phyloP scores from a whole-genome alignment of 1,140 invertebrate genomes.

The Chrysopa pallens region DNA sequence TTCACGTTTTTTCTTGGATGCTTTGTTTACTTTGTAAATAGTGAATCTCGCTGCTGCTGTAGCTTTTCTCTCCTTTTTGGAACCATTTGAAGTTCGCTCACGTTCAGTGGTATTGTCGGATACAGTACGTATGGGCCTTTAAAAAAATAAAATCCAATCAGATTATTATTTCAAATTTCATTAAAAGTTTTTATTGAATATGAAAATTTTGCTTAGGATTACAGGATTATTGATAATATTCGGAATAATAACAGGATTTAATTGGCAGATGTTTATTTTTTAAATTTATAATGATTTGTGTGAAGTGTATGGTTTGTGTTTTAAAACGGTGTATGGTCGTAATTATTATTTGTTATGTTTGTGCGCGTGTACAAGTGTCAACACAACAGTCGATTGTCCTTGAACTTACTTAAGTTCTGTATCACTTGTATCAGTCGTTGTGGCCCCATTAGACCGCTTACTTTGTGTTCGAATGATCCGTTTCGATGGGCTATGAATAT shows the following conservation, averaged over 20 bases:
- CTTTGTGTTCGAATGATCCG: neutral
- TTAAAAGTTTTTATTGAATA: too few species aligned
- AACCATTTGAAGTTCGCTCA: slow-evolving; percentile 17
- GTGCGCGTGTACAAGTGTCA: too few species aligned
- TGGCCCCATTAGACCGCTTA: slow-evolving; percentile 13
- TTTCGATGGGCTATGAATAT: slow-evolving; percentile 25
- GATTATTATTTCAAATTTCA: too few species aligned
- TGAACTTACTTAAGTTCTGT: slow-evolving; percentile 19
- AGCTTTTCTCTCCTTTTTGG: slow-evolving; percentile 53
- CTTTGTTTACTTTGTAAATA: slow-evolving; percentile 84
- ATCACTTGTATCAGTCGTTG: slow-evolving; percentile 8
- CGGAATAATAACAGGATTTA: too few species aligned
- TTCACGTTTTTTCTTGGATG: slow-evolving; percentile 85
- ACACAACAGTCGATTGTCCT: slow-evolving; percentile 2
- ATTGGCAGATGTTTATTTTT: too few species aligned
- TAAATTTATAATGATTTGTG: too few species aligned
- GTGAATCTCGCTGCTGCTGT: slow-evolving; percentile 59
- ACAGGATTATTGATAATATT: too few species aligned
- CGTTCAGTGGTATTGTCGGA: neutral
- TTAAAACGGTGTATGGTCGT: too few species aligned
- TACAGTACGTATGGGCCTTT: neutral
- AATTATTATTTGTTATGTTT: too few species aligned
- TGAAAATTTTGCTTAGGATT: too few species aligned
- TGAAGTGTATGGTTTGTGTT: too few species aligned
- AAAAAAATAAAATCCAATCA: neutral